Percentiles rank a stretch among this genome's conserved stretches.
These are phyloP conservation scores for Papilio machaon DNA, from an alignment of 1,140 invertebrate genomes.

Conservation along the genomic window DNA sequence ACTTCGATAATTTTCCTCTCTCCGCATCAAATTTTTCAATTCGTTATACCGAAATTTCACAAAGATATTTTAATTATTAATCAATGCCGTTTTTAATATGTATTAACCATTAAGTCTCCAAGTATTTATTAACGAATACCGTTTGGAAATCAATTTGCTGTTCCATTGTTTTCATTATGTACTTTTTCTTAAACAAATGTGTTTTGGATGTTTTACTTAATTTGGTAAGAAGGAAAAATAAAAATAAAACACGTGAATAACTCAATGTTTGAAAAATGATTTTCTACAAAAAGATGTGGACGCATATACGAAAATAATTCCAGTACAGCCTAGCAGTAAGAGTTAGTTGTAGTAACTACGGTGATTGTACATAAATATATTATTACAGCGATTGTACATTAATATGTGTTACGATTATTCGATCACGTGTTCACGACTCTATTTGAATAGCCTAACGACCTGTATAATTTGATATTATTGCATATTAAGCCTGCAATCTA, in stretches of 20 bases:
- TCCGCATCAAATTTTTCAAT: constrained; percentile 17
- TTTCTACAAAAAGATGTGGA: background rate
- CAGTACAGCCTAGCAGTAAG: background rate
- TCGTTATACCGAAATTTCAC: constrained; percentile 1
- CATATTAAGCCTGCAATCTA: background rate
- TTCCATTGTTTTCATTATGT: background rate
- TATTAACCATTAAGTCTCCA: background rate
- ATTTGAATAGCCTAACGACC: background rate
- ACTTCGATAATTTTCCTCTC: background rate
- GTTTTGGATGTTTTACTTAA: background rate
- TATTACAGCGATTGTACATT: background rate
- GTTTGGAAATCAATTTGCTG: background rate
- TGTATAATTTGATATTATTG: constrained; percentile 6
- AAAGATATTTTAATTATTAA: background rate
- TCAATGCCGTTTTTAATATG: background rate
- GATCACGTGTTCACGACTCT: background rate
- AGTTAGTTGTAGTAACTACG: background rate
- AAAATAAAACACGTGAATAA: background rate
- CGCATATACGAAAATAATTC: background rate
- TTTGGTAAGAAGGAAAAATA: background rate
- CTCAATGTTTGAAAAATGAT: background rate
- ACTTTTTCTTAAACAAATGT: background rate
- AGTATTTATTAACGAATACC: background rate
- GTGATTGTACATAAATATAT: background rate
- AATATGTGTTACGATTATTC: background rate